Percentiles rank a stretch among this genome's conserved stretches.
phyloP scores from a whole-genome alignment of 2,113 vertebrate genomes.

The Prunella fulvescens region DNA sequence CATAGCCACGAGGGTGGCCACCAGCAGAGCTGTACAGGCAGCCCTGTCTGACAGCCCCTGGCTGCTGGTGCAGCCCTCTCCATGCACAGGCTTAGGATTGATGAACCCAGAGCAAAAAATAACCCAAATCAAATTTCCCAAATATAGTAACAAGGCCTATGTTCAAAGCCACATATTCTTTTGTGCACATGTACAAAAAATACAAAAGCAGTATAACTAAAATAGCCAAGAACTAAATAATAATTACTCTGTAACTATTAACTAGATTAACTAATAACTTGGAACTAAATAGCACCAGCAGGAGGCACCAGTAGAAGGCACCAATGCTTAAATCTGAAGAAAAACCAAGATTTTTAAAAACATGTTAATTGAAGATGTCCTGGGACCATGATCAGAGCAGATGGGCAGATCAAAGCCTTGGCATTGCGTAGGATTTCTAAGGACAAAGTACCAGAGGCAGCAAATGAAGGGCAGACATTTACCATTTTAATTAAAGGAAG shows the following conservation, averaged over 20 bases:
- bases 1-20: fast-evolving
- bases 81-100: fast-evolving
- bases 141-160: not conserved
- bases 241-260: not conserved
- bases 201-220: not conserved
- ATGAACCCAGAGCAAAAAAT: not conserved
- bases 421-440: not conserved
- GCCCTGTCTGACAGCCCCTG: not conserved
- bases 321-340: not conserved
- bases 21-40: not conserved
- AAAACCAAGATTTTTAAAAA: not conserved
- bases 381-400: not conserved
- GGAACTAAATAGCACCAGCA: not conserved
- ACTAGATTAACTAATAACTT: not conserved
- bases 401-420: not conserved
- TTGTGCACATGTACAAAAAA: not conserved
- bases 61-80: not conserved
- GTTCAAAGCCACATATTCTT: not conserved
- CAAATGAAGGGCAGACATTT: not conserved
- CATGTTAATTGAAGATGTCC: not conserved
- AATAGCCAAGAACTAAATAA: not conserved
- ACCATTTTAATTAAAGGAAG: constrained; percentile 20
- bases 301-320: not conserved
- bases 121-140: not conserved
- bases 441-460: not conserved